These are phyloP conservation scores for Agonopterix arenella DNA, from an alignment of 2,888 invertebrate species.

Conservation along the genomic window DNA sequence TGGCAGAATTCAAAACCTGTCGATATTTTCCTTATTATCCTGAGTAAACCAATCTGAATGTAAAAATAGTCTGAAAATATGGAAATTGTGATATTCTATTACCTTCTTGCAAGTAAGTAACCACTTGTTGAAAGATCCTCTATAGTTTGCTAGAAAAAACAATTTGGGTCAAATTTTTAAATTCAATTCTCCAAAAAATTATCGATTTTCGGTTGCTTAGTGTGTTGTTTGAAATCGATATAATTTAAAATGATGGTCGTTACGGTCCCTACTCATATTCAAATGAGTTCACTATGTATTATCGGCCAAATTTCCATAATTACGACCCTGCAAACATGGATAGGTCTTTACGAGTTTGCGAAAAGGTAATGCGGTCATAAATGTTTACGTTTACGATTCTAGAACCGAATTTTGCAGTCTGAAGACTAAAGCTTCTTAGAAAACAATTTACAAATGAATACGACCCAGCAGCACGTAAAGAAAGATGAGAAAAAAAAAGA, in stretches of 20 bases:
- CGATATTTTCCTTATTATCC: slow-evolving; percentile 28
- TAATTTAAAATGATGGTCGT: slow-evolving; percentile 48
- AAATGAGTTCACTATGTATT: slow-evolving; percentile 43
- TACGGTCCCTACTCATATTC: slow-evolving; percentile 48
- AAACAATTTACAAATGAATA: slow-evolving; percentile 55
- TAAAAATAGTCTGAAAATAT: slow-evolving; percentile 28
- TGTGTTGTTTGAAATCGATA: slow-evolving; percentile 48
- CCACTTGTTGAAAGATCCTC: neutral
- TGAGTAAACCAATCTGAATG: slow-evolving; percentile 19
- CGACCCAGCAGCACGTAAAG: slow-evolving; percentile 39
- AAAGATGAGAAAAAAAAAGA: slow-evolving; percentile 60
- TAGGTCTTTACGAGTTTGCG: slow-evolving; percentile 6
- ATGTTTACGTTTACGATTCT: slow-evolving; percentile 19
- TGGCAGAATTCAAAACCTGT: slow-evolving; percentile 39
- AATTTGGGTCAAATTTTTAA: neutral
- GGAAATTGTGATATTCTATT: slow-evolving; percentile 31
- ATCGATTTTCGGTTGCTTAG: slow-evolving; percentile 51
- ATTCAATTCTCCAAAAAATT: slow-evolving; percentile 13
- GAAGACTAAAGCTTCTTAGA: slow-evolving; percentile 1
- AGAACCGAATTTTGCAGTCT: slow-evolving; percentile 28
- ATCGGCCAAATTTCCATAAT: slow-evolving; percentile 35
- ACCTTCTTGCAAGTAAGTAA: slow-evolving; percentile 43
- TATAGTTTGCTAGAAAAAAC: too few species aligned
- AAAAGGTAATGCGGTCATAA: too few species aligned
- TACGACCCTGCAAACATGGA: slow-evolving; percentile 11